Evolutionary conservation across 2,888 invertebrate species (phyloP).

Genomic region (Clivina fossor): DNA sequence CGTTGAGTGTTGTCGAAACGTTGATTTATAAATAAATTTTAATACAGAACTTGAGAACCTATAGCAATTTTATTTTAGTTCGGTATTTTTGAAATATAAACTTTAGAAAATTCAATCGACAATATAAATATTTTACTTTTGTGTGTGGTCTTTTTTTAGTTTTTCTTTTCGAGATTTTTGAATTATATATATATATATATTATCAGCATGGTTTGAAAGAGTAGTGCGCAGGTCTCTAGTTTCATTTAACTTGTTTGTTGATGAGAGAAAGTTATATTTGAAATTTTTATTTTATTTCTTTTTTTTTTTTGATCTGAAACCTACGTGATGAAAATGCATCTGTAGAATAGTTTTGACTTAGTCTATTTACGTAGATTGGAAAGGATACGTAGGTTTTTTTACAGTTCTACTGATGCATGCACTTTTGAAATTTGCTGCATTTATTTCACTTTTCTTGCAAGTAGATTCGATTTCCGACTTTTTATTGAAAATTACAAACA

Average conservation of each 20-base stretch:
- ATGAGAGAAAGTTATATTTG: too few species aligned
- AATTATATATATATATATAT: conserved; percentile 2
- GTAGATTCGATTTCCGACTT: too few species aligned
- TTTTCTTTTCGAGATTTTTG: neutral
- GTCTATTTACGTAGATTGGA: conserved; percentile 23
- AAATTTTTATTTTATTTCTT: conserved; percentile 2
- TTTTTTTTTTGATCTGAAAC: neutral
- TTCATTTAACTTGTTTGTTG: conserved; percentile 11
- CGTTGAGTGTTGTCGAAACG: too few species aligned
- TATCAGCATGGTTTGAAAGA: conserved; percentile 25
- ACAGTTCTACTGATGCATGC: conserved; percentile 31
- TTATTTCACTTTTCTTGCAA: conserved; percentile 10
- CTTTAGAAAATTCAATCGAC: too few species aligned
- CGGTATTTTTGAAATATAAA: too few species aligned
- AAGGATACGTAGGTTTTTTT: conserved; percentile 9
- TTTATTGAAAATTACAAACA: too few species aligned
- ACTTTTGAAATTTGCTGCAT: conserved; percentile 28
- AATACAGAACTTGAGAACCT: too few species aligned
- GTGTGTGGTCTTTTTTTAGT: conserved; percentile 21
- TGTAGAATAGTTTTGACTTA: conserved; percentile 24
- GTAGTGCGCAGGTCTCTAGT: conserved; percentile 29
- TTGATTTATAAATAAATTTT: too few species aligned
- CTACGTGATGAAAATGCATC: conserved; percentile 20
- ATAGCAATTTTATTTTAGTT: too few species aligned
- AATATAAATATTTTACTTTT: conserved; percentile 13